Evolutionary conservation across 2,113 vertebrate species (phyloP).

Genomic region (Pogona vitticeps): DNA sequence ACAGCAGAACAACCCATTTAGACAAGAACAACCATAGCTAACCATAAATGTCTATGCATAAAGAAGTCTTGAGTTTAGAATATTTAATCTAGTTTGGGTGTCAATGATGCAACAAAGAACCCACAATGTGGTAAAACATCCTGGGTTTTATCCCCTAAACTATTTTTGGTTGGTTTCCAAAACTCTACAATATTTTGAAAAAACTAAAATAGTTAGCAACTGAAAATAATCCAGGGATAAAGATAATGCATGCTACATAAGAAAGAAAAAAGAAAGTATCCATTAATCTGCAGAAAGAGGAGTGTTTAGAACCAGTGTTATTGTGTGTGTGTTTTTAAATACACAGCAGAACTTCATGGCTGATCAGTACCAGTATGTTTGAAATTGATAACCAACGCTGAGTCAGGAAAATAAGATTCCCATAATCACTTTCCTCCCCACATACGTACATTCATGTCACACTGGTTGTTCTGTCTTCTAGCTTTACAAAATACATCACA

Average conservation of each 20-base stretch:
- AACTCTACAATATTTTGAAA: not conserved
- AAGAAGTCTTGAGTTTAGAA: no score
- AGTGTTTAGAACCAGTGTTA: not conserved
- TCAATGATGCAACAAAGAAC: no score
- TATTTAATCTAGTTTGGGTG: no score
- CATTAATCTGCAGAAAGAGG: not conserved
- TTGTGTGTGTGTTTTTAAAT: no score
- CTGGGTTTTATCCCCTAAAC: not conserved
- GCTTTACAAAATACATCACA: not conserved
- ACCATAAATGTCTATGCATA: no score
- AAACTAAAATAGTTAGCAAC: not conserved
- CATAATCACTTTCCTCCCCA: not conserved
- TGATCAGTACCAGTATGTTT: not conserved
- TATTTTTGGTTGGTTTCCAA: not conserved
- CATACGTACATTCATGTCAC: not conserved
- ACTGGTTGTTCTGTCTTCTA: not conserved
- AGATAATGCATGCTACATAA: not conserved
- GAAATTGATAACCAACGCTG: not conserved
- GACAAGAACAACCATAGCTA: no score
- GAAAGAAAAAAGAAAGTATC: fast-evolving
- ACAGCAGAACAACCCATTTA: no score
- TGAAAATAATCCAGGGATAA: not conserved
- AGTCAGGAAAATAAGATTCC: constrained; percentile 1
- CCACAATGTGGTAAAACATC: not conserved
- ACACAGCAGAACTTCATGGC: not conserved